A percentile compares a stretch with the other conserved stretches of the same genome.
Conservation (phyloP, 2,113 vertebrate species). For the Pedetes capensis region DNA sequence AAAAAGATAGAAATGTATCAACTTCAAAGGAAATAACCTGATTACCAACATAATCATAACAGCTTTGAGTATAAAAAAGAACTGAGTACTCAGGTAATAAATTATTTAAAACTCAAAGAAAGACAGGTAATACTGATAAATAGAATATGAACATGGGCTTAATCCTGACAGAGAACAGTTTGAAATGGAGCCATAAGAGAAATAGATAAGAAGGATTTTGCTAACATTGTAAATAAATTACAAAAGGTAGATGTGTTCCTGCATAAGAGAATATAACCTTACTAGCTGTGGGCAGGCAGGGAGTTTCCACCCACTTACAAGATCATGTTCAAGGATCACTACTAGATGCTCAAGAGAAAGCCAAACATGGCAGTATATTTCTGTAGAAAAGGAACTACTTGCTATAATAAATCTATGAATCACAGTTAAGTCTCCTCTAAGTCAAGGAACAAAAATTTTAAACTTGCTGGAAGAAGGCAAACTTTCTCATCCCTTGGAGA, state of each 20-base stretch:
- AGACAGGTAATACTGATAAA: background rate
- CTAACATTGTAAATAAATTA: background rate
- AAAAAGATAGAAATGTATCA: background rate
- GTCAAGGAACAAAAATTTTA: background rate
- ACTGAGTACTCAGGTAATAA: background rate
- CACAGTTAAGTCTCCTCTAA: background rate
- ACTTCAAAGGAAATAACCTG: background rate
- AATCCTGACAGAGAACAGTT: background rate
- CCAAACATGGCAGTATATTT: background rate
- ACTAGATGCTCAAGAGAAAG: background rate
- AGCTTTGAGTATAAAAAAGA: background rate
- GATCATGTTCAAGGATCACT: background rate
- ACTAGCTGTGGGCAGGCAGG: background rate
- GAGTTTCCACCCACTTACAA: background rate
- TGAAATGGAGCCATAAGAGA: background rate
- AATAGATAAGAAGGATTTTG: background rate
- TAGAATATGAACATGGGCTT: background rate
- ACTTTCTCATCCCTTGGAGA: no score
- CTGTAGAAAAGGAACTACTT: background rate
- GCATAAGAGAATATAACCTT: background rate
- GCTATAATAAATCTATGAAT: no score
- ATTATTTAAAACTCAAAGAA: background rate
- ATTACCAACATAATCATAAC: background rate
- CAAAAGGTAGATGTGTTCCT: background rate
- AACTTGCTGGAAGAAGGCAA: accelerated